phyloP scores from a whole-genome alignment of 2,888 invertebrate genomes.

The Apodemia hepburni region DNA sequence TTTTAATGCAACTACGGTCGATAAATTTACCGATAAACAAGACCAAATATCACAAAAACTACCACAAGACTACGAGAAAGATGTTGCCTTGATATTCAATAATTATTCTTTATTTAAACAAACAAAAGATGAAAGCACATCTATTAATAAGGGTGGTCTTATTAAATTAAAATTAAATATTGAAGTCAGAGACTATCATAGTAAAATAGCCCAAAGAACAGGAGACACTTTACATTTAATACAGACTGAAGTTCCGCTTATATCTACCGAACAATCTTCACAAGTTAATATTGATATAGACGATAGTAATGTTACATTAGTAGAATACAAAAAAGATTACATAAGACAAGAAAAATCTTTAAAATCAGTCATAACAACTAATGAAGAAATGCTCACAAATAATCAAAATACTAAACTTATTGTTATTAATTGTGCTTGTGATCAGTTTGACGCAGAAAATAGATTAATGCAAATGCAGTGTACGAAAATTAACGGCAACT shows the following conservation, averaged over 20 bases:
- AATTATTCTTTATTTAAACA: background rate
- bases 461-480: slow-evolving; percentile 1
- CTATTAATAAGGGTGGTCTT: slow-evolving; percentile 42
- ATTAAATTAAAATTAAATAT: slow-evolving; percentile 51
- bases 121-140: slow-evolving; percentile 26
- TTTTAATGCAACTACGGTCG: background rate
- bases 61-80: background rate
- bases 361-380: background rate
- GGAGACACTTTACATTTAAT: slow-evolving; percentile 21
- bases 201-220: slow-evolving; percentile 25
- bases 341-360: slow-evolving; percentile 5
- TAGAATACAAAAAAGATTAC: slow-evolving; percentile 18
- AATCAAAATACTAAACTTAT: slow-evolving; percentile 22
- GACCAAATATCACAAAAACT: background rate
- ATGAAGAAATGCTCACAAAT: background rate
- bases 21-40: background rate
- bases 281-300: slow-evolving; percentile 37
- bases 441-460: slow-evolving; percentile 16
- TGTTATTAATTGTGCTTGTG: slow-evolving; percentile 29
- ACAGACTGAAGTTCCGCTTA: slow-evolving; percentile 30
- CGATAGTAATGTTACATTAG: slow-evolving; percentile 25
- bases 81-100: background rate
- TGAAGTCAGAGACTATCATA: slow-evolving; percentile 41
- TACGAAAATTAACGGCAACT: slow-evolving; percentile 14
- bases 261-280: slow-evolving; percentile 39